Evolutionary conservation across 2,113 vertebrate species (phyloP), one percentile per base, ranked within the genome.

Genomic region (Ciconia stormi): DNA sequence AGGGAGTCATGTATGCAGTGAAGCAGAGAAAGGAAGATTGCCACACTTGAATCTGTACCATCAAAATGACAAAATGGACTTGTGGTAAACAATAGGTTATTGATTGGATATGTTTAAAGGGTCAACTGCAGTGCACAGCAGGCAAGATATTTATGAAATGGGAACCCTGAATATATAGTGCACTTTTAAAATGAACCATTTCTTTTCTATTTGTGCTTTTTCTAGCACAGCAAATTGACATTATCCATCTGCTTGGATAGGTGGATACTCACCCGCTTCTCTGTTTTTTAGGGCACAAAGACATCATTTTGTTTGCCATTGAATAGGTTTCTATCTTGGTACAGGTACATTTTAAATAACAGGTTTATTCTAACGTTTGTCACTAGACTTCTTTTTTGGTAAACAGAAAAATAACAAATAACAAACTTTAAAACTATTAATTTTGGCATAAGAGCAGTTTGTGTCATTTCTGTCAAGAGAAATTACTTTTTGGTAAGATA

Each of bases 91-190:
- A 98, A 94, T 82, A 97, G 91, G 67, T 96, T 98, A 97, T 95
- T 97, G 95, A 90, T 92, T 90, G 38, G 70, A 85, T 96, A 90
- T 56, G 67, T 95, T 97, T 93, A 82, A 95, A 96, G 95, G 96
- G 89, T 98, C 97, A 97, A 95, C 80, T 93, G 82, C 86, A 97
- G 97, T 97, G 95, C 97, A 97, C 92, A 97, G 91, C 93, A 96
- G 88, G 84, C 69, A 81, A 94, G 82, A 96, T 98, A 98, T 98
- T 98, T 98, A 97, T 97, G 96, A 98, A 98, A 97, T 89, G 67
- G 72, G 62, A 82, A 67, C 88, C 85, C 78, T 96, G 94, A 96
- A 97, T 98, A 97, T 94, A 93, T 58, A 91, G 89, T 88, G 82
- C 79, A 66, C 63, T 91, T 94, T 84, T 77, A 94, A 97, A 96